These are phyloP conservation scores for Corbicula japonica DNA, from an alignment of 2,888 invertebrate genomes.

Conservation along the genomic window DNA sequence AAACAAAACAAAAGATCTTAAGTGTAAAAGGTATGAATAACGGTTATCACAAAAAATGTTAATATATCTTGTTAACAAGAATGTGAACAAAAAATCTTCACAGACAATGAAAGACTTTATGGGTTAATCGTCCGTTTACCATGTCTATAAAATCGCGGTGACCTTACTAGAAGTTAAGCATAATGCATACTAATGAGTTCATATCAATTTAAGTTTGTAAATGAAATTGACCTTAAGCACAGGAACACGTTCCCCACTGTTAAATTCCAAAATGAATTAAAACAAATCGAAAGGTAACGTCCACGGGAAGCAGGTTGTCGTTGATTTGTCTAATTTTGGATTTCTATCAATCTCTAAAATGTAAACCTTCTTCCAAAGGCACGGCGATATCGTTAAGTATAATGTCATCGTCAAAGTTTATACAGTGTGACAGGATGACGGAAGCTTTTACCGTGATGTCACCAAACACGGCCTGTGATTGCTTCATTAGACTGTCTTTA, in stretches of 20 bases:
- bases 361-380: constrained; percentile 78
- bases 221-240: too few species aligned
- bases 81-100: constrained; percentile 17
- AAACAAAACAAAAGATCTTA: too few species aligned
- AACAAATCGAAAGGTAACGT: too few species aligned
- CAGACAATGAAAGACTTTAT: constrained; percentile 16
- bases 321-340: too few species aligned
- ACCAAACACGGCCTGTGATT: constrained; percentile 81
- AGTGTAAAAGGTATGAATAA: too few species aligned
- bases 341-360: constrained; percentile 81
- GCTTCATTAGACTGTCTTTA: constrained; percentile 76
- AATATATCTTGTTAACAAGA: constrained; percentile 10
- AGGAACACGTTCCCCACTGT: too few species aligned
- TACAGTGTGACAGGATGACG: constrained; percentile 79
- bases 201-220: too few species aligned
- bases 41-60: constrained; percentile 25
- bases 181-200: too few species aligned
- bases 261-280: too few species aligned
- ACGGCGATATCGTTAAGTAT: constrained; percentile 83
- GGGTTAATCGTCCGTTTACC: constrained; percentile 17
- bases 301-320: too few species aligned
- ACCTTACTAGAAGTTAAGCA: too few species aligned
- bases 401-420: constrained; percentile 80
- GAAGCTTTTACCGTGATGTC: constrained; percentile 82
- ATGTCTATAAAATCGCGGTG: background rate